These are phyloP conservation scores for Aurelia sp. DNA, from an alignment of 30 jellyfish, hydroid and myxozoan genomes.

Conservation along the genomic window DNA sequence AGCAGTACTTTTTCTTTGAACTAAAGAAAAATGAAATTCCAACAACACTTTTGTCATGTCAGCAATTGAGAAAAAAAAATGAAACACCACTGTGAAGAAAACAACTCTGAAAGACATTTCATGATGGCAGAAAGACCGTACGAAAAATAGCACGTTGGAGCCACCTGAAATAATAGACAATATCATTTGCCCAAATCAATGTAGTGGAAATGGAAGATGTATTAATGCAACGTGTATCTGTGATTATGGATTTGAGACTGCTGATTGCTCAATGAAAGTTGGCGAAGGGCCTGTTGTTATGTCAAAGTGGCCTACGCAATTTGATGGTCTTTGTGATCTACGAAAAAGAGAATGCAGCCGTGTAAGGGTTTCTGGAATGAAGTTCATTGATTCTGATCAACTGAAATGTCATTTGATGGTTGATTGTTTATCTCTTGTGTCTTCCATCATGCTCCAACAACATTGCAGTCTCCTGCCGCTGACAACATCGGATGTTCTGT, in stretches of 20 bases:
- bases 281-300: constrained; percentile 67
- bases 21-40: too few species aligned
- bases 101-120: constrained; percentile 62
- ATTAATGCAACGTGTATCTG: constrained; percentile 89
- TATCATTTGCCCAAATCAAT: constrained; percentile 81
- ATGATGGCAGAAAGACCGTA: constrained; percentile 63
- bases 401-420: constrained; percentile 69
- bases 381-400: constrained; percentile 74
- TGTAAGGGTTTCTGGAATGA: constrained; percentile 73
- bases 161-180: constrained; percentile 88
- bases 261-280: constrained; percentile 84
- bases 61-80: constrained; percentile 60
- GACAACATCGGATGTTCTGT: too few species aligned
- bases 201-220: constrained; percentile 89
- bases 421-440: too few species aligned
- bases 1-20: too few species aligned
- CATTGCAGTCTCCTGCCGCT: too few species aligned
- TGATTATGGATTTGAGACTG: constrained; percentile 63
- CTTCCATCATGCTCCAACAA: too few species aligned
- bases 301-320: constrained; percentile 48
- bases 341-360: constrained; percentile 82
- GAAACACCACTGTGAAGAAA: constrained; percentile 75
- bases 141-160: constrained; percentile 66
- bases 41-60: constrained; percentile 62
- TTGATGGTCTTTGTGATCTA: constrained; percentile 82